A percentile compares a stretch with the other conserved stretches of the same genome.
These are phyloP conservation scores for Capromys pilorides DNA, from an alignment of 2,797 vertebrate genomes.

Conservation along the genomic window DNA sequence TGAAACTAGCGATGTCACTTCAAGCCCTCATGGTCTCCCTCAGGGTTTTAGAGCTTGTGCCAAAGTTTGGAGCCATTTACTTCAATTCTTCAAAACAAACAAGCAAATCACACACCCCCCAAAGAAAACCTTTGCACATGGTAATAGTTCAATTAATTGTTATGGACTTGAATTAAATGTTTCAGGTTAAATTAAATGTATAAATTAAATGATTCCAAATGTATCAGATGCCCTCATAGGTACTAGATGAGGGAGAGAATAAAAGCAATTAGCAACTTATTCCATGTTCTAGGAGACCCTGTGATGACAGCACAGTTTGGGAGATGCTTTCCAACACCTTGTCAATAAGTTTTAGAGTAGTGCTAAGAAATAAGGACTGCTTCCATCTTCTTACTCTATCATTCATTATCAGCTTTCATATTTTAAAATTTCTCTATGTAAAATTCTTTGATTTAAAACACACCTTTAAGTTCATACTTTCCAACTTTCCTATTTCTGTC, in stretches of 20 bases:
- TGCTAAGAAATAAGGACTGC: background rate
- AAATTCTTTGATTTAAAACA: conserved; percentile 21
- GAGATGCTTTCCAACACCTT: background rate
- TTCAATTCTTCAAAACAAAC: background rate
- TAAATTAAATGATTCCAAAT: no score
- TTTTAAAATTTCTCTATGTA: background rate
- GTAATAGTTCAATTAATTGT: background rate
- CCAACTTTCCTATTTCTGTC: background rate
- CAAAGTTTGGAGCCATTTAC: background rate
- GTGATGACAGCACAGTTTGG: background rate
- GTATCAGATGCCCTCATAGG: background rate
- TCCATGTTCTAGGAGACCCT: background rate
- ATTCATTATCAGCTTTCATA: background rate
- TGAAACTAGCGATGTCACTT: background rate
- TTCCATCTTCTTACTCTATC: background rate
- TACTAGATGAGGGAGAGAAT: background rate
- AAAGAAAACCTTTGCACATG: background rate
- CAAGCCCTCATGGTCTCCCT: background rate
- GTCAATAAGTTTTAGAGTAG: background rate
- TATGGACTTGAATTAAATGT: background rate
- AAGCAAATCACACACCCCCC: no score
- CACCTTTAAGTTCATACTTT: background rate
- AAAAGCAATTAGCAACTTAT: background rate
- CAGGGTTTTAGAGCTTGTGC: background rate
- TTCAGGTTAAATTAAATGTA: no score